Percentiles rank a stretch among this genome's conserved stretches.
These are phyloP conservation scores for Fratercula arctica DNA, from an alignment of 2,797 vertebrate species.

Conservation along the genomic window DNA sequence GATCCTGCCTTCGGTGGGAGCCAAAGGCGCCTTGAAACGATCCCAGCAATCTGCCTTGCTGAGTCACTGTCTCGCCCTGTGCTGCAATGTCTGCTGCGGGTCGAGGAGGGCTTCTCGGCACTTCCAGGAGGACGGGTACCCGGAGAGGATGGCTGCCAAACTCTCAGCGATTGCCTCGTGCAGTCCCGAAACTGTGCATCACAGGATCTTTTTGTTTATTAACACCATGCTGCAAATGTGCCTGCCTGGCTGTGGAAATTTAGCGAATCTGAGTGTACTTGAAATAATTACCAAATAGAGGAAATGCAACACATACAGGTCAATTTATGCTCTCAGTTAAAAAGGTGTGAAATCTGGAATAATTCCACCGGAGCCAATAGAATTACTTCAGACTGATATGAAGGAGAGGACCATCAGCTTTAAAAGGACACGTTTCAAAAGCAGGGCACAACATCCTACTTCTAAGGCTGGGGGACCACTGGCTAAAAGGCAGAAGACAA, in stretches of 20 bases:
- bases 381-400: conserved; percentile 16
- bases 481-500: background rate
- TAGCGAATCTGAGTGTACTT: conserved; percentile 20
- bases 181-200: conserved; percentile 48
- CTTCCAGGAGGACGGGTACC: background rate
- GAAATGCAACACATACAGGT: conserved; percentile 68
- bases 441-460: background rate
- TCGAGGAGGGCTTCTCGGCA: background rate
- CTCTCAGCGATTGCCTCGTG: conserved; percentile 23
- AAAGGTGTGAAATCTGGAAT: conserved; percentile 70
- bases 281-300: conserved; percentile 64
- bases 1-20: background rate
- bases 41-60: background rate
- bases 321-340: conserved; percentile 68
- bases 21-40: background rate
- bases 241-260: conserved; percentile 46
- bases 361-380: conserved; percentile 59
- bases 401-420: background rate
- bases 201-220: conserved; percentile 60
- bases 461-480: background rate
- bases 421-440: background rate
- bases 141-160: background rate
- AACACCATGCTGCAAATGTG: conserved; percentile 56
- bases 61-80: conserved; percentile 24
- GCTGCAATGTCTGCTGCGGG: background rate